A percentile compares a stretch with the other conserved stretches of the same genome.
Conservation (phyloP, 2,113 vertebrate genomes). For the Percopsis transmontana region DNA sequence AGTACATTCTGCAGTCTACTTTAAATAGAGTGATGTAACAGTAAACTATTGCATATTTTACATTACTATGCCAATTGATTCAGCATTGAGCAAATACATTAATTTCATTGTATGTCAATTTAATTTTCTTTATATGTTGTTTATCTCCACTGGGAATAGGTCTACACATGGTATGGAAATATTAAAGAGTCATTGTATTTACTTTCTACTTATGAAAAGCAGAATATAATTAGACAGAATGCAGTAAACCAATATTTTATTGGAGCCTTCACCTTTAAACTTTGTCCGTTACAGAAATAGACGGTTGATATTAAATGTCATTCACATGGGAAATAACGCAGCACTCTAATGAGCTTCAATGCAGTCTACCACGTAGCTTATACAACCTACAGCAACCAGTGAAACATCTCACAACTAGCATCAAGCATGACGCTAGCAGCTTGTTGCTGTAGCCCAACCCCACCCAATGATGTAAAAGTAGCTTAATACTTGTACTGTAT, state of each 20-base stretch:
- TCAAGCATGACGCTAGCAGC: not conserved
- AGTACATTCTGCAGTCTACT: constrained; percentile 16
- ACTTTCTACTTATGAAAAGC: too few species aligned
- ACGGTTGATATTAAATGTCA: constrained; percentile 56
- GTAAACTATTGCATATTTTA: constrained; percentile 20
- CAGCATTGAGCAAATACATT: too few species aligned
- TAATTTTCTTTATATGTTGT: too few species aligned
- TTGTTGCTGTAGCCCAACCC: not conserved
- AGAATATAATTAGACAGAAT: not conserved
- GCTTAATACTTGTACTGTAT: not conserved
- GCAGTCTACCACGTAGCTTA: constrained; percentile 20
- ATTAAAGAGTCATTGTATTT: too few species aligned
- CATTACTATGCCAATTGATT: too few species aligned
- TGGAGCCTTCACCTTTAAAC: constrained; percentile 40
- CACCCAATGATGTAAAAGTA: not conserved
- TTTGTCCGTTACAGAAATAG: constrained; percentile 48
- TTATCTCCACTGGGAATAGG: too few species aligned
- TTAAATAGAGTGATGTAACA: constrained; percentile 39
- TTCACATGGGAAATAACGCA: constrained; percentile 55
- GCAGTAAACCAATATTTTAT: constrained; percentile 12
- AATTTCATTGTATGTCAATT: too few species aligned
- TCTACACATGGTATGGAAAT: too few species aligned
- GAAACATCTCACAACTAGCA: not conserved
- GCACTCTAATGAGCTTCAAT: constrained; percentile 41
- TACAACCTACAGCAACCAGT: constrained; percentile 2